Conservation (phyloP, 2,797 vertebrate genomes). For the Melanitta fusca region DNA sequence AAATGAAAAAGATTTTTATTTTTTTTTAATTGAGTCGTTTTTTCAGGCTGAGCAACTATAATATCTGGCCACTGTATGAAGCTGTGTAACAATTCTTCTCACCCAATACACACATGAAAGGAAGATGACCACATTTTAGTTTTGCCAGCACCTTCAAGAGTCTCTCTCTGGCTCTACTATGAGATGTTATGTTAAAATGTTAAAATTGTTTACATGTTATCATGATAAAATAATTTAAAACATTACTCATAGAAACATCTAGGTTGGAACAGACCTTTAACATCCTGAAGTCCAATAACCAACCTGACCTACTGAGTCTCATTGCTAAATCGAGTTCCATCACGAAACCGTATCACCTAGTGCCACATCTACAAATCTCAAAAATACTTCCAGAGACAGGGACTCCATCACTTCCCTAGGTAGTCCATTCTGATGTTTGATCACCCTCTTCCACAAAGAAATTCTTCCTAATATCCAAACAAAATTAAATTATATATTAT, state of each 20-base stretch:
- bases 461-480: not conserved
- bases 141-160: not conserved
- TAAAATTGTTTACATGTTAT: not conserved
- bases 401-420: not conserved
- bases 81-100: not conserved
- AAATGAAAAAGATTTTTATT: not conserved
- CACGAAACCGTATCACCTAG: too few relatives aligned
- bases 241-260: not conserved
- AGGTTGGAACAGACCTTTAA: not conserved
- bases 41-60: not conserved
- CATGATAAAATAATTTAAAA: not conserved
- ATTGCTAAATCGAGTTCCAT: not conserved
- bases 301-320: not conserved
- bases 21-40: not conserved
- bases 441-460: not conserved
- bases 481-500: not conserved
- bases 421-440: not conserved
- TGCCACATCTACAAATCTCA: not conserved
- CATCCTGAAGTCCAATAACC: not conserved
- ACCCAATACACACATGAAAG: not conserved
- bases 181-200: not conserved
- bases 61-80: not conserved
- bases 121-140: not conserved
- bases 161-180: not conserved
- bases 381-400: not conserved